A percentile compares a stretch with the other conserved stretches of the same genome.
phyloP scores from a whole-genome alignment of 1,140 invertebrate genomes.

The Leptestheria dahalacensis region DNA sequence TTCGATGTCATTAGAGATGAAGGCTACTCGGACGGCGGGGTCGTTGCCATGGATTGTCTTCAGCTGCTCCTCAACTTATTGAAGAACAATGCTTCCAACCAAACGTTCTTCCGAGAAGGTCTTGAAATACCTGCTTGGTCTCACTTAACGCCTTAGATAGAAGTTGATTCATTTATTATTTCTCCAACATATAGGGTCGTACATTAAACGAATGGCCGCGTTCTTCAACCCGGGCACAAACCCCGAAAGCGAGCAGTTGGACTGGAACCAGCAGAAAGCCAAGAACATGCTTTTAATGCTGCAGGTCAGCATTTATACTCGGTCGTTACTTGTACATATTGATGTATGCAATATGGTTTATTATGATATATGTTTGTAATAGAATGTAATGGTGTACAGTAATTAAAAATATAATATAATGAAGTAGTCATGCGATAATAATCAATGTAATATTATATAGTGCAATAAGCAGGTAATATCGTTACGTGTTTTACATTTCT shows the following conservation, averaged over 20 bases:
- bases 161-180: slow-evolving; percentile 6
- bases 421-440: too few relatives aligned
- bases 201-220: slow-evolving; percentile 64
- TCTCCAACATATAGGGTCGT: slow-evolving; percentile 41
- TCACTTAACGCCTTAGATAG: background rate
- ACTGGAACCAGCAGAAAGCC: background rate
- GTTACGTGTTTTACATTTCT: too few relatives aligned
- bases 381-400: too few relatives aligned
- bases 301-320: background rate
- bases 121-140: background rate
- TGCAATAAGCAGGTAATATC: slow-evolving; percentile 78
- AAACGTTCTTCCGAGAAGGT: slow-evolving; percentile 97
- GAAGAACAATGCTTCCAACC: slow-evolving; percentile 91
- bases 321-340: too few relatives aligned
- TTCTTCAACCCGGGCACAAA: background rate
- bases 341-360: too few relatives aligned
- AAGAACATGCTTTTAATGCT: slow-evolving; percentile 1
- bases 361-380: too few relatives aligned
- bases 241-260: slow-evolving; percentile 4
- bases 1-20: slow-evolving; percentile 96
- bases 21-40: slow-evolving; percentile 85
- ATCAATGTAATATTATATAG: too few relatives aligned
- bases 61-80: slow-evolving; percentile 87
- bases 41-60: slow-evolving; percentile 96
- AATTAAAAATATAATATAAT: too few relatives aligned